These are phyloP conservation scores for Scaeva pyrastri DNA, from an alignment of 2,888 invertebrate species.

Conservation along the genomic window DNA sequence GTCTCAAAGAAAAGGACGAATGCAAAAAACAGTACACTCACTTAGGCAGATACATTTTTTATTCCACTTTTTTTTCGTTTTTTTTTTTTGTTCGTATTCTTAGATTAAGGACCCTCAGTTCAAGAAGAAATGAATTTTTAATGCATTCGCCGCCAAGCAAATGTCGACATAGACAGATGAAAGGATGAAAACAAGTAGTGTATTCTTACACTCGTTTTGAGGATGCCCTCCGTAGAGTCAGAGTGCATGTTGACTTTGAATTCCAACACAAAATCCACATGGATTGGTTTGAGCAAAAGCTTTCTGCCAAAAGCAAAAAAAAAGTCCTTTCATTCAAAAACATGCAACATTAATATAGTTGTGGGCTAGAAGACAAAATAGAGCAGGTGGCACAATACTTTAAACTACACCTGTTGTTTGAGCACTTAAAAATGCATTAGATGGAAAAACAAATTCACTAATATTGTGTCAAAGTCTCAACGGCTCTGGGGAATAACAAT, in stretches of 20 bases:
- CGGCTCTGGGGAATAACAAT: not conserved
- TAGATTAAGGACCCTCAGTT: constrained; percentile 45
- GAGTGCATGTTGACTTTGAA: constrained; percentile 63
- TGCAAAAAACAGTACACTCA: constrained; percentile 23
- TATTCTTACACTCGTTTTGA: constrained; percentile 60
- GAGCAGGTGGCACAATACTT: constrained; percentile 38
- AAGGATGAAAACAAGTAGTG: constrained; percentile 26
- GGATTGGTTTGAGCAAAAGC: constrained; percentile 32
- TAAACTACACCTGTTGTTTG: constrained; percentile 70
- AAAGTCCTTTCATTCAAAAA: constrained; percentile 38
- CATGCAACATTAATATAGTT: constrained; percentile 75
- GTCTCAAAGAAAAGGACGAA: constrained; percentile 52
- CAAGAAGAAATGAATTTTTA: constrained; percentile 73
- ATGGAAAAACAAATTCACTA: constrained; percentile 1
- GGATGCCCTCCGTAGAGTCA: constrained; percentile 42
- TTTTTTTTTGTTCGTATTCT: constrained; percentile 29
- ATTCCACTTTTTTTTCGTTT: constrained; percentile 34
- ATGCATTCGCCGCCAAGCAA: constrained; percentile 66
- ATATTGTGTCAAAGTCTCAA: constrained; percentile 28
- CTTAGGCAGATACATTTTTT: constrained; percentile 51
- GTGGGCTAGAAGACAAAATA: constrained; percentile 67
- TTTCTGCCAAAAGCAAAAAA: constrained; percentile 31
- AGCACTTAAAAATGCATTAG: constrained; percentile 75
- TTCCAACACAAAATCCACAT: constrained; percentile 56
- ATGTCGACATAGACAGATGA: constrained; percentile 73